Evolutionary conservation across 2,888 invertebrate genomes (phyloP).

Genomic region (Agelastica alni): DNA sequence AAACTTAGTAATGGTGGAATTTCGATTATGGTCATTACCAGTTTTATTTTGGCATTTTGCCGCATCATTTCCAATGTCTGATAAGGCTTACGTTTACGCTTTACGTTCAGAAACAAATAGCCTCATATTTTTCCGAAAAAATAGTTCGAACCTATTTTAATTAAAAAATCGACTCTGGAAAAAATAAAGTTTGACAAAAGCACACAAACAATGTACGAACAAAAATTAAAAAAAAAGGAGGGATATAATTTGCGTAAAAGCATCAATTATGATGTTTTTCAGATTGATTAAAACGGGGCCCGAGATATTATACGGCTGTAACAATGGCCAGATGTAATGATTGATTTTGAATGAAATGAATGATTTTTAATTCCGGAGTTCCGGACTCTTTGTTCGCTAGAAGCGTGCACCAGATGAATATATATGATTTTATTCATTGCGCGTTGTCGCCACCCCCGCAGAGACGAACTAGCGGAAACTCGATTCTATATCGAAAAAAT

Average conservation of each 20-base stretch:
- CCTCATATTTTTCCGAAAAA: no score
- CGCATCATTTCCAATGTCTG: no score
- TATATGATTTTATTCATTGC: slow-evolving; percentile 57
- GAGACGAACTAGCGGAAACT: not conserved
- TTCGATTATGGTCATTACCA: no score
- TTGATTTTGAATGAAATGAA: slow-evolving; percentile 56
- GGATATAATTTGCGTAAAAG: slow-evolving; percentile 37
- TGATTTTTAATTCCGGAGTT: slow-evolving; percentile 56
- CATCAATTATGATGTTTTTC: slow-evolving; percentile 43
- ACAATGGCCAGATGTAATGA: slow-evolving; percentile 51
- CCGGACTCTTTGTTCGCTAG: slow-evolving; percentile 50
- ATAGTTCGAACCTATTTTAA: no score
- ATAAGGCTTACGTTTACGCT: no score
- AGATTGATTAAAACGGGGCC: slow-evolving; percentile 40
- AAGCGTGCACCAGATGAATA: slow-evolving; percentile 51
- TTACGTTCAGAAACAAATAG: no score
- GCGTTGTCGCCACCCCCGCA: slow-evolving; percentile 46
- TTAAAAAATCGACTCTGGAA: no score
- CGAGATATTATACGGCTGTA: slow-evolving; percentile 38
- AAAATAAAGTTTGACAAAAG: not conserved
- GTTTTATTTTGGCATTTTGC: no score
- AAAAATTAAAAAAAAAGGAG: slow-evolving; percentile 13
- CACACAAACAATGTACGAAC: slow-evolving; percentile 1
- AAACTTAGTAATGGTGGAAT: no score
- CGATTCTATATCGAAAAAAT: not conserved